These are phyloP conservation scores for Carassius carassius DNA, from an alignment of 2,113 vertebrate genomes.

Conservation along the genomic window DNA sequence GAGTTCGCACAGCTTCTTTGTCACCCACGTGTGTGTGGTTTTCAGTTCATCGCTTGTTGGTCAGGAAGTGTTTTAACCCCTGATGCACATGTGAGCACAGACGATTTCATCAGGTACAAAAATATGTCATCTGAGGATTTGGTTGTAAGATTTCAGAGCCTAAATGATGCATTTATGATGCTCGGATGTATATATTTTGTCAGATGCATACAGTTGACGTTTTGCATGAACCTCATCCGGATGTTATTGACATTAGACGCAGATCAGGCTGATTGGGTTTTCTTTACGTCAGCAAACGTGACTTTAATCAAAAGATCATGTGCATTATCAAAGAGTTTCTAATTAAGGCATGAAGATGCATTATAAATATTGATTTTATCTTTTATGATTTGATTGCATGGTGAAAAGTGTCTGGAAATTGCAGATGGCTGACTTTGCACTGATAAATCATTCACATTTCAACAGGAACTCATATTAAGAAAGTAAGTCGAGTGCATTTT, in stretches of 20 bases:
- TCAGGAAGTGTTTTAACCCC: constrained; percentile 69
- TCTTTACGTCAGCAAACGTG: neutral
- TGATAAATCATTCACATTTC: neutral
- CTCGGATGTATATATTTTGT: constrained; percentile 6
- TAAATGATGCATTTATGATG: neutral
- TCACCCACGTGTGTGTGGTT: constrained; percentile 58
- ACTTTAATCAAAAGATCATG: neutral
- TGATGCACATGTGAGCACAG: neutral
- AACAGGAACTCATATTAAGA: neutral
- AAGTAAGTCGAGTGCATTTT: neutral
- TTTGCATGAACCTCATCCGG: neutral
- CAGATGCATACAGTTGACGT: neutral
- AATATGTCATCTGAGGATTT: constrained; percentile 4
- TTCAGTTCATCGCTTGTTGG: constrained; percentile 55
- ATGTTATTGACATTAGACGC: constrained; percentile 31
- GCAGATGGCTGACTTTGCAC: neutral
- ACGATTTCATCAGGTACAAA: neutral
- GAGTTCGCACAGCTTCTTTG: constrained; percentile 55
- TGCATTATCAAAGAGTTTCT: neutral
- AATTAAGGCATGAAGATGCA: neutral
- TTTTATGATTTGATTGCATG: neutral
- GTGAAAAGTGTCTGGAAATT: neutral
- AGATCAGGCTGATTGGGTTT: constrained; percentile 17
- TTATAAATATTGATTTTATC: neutral
- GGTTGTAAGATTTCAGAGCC: neutral